Evolutionary conservation across 2,797 vertebrate species (phyloP), one percentile per base, ranked within the genome.

Genomic region (Leptoclinus maculatus): DNA sequence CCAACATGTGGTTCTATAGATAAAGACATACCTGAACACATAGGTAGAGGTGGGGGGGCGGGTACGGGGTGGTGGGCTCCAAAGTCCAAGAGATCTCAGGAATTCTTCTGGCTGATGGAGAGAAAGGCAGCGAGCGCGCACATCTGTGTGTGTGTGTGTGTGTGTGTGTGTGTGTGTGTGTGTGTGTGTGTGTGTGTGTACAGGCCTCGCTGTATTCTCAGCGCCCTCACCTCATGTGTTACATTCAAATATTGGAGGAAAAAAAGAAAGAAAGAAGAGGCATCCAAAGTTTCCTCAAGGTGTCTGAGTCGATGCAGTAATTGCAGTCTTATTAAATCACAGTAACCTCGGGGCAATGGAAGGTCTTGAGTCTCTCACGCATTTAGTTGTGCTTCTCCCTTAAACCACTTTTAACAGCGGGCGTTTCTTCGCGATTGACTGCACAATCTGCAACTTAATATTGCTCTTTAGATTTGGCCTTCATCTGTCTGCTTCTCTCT

Each of bases 31-130:
- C 74, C 82, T 84, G 70, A 72, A 69, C 76, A 87, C 76, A 87
- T 66, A 83, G 43, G 70, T 82, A 69, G 67, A 79, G 63, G 54
- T 23, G 19, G 67, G 36, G 36, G 49, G 41, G 54, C 47, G 58
- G 39, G 36, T 45, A 12, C 34, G 71, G 34, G 39, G 62, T 13
- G 2, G 54, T 17, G 13, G 23, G 25, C 76, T 86, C 75, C 85
- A 89, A 91, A 92, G 88, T 93, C 78, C 90, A 90, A 78, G 27
- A 85, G 67, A 86, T 78, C 82, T 49, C 34, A 80, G 63, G 74
- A 88, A 91, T 92, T 91, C 81, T 83, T 89, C 9, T 71, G 51
- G 62, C 54, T 62, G 56, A 74, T 73, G 73, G 49, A 72, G 74
- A 74, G 54, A 75, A 80, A 82, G 68, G 51, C 68, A 14, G 59